Conservation (phyloP, 1,140 invertebrate species). For the Papilio aristodemus region DNA sequence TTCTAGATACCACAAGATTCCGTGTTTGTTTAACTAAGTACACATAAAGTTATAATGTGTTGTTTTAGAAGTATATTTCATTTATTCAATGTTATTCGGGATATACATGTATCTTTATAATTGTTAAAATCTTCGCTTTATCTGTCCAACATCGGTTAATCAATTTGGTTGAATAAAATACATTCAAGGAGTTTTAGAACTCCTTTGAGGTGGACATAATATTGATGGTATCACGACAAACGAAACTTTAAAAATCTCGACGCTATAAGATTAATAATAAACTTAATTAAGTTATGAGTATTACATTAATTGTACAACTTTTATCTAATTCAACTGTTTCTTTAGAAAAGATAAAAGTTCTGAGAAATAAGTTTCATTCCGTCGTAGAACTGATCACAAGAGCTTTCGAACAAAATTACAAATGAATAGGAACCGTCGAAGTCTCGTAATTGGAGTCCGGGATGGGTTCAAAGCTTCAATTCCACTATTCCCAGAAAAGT, state of each 20-base stretch:
- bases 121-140: too few relatives aligned
- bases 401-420: conserved; percentile 15
- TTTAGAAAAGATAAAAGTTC: conserved; percentile 5
- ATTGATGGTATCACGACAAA: too few relatives aligned
- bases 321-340: conserved; percentile 3
- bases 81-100: conserved; percentile 1
- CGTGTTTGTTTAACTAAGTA: background rate
- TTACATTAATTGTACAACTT: background rate
- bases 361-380: background rate
- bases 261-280: too few relatives aligned
- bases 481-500: background rate
- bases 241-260: too few relatives aligned
- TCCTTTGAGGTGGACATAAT: too few relatives aligned
- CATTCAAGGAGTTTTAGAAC: too few relatives aligned
- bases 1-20: conserved; percentile 5
- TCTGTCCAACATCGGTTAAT: too few relatives aligned
- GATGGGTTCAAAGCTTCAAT: conserved; percentile 12
- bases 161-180: too few relatives aligned
- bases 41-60: conserved; percentile 1
- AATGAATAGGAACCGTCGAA: conserved; percentile 7
- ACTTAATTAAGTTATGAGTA: too few relatives aligned
- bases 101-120: too few relatives aligned
- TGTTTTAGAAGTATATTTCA: conserved; percentile 5
- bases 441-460: background rate
- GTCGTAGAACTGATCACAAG: conserved; percentile 1